A percentile compares a stretch with the other conserved stretches of the same genome.
Evolutionary conservation across 2,113 vertebrate species (phyloP).

Genomic region (Hippocampus zosterae): DNA sequence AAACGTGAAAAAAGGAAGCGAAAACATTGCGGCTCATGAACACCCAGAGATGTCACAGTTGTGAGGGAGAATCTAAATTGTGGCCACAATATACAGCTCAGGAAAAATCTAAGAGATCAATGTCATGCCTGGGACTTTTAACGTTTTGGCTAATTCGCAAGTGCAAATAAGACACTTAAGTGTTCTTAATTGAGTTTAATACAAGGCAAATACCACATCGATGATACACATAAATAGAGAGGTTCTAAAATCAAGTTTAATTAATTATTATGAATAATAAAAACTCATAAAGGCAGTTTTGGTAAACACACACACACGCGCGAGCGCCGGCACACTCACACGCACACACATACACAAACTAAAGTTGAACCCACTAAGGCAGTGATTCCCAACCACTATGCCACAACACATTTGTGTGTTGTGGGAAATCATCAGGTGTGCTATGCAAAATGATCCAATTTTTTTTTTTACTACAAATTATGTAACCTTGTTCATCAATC

Average conservation of each 20-base stretch:
- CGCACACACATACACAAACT: conserved; percentile 23
- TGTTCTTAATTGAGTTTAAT: conserved; percentile 44
- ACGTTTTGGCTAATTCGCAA: background rate
- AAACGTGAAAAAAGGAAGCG: too few species aligned
- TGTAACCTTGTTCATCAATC: background rate
- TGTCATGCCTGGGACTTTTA: too few species aligned
- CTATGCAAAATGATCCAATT: background rate
- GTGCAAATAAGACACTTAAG: conserved; percentile 16
- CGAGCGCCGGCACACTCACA: too few species aligned
- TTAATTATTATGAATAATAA: conserved; percentile 11
- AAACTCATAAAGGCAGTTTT: conserved; percentile 40
- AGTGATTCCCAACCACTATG: conserved; percentile 12
- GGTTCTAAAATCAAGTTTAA: conserved; percentile 37
- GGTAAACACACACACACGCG: conserved; percentile 25
- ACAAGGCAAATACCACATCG: conserved; percentile 39
- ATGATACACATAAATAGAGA: conserved; percentile 21
- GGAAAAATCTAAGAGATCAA: too few species aligned
- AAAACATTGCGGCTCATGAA: too few species aligned
- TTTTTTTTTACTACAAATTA: background rate
- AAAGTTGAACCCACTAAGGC: conserved; percentile 59
- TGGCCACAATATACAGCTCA: too few species aligned
- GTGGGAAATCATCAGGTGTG: background rate
- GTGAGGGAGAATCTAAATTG: too few species aligned
- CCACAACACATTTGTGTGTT: background rate
- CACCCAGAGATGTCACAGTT: too few species aligned